Conservation (phyloP, 64 coral and sea anemone genomes). For the Catalaphyllia jardinei region DNA sequence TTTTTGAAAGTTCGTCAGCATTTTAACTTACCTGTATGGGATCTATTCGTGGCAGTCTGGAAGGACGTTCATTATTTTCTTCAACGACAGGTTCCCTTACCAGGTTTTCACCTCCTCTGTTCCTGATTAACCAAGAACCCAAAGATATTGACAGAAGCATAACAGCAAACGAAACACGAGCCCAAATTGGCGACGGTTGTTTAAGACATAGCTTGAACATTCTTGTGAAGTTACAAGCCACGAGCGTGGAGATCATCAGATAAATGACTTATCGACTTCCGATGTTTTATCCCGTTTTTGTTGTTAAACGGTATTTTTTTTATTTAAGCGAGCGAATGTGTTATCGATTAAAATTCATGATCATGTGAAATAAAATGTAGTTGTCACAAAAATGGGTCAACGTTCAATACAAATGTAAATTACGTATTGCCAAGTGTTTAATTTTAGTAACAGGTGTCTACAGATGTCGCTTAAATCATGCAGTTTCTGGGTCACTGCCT, state of each 20-base stretch:
- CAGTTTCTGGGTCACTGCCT: neutral
- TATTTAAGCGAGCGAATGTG: neutral
- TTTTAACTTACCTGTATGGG: constrained; percentile 7
- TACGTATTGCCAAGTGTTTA: neutral
- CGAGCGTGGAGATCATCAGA: neutral
- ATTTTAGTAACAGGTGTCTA: neutral
- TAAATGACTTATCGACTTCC: neutral
- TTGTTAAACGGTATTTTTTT: neutral
- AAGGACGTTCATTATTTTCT: neutral
- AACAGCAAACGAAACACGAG: neutral
- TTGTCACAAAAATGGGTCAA: neutral
- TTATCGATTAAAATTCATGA: neutral
- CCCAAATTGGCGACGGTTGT: neutral
- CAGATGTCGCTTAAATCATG: neutral
- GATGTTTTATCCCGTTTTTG: neutral
- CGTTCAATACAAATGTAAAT: constrained; percentile 3
- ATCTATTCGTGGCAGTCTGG: neutral
- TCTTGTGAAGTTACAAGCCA: neutral
- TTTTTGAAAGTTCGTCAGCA: neutral
- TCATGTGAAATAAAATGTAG: neutral
- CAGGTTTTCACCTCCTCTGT: neutral
- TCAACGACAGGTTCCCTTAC: neutral
- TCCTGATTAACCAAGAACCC: constrained; percentile 20
- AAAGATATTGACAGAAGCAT: neutral
- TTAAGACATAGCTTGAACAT: constrained; percentile 2